Evolutionary conservation across 2,888 invertebrate genomes (phyloP).

Genomic region (Panzeria rudis): DNA sequence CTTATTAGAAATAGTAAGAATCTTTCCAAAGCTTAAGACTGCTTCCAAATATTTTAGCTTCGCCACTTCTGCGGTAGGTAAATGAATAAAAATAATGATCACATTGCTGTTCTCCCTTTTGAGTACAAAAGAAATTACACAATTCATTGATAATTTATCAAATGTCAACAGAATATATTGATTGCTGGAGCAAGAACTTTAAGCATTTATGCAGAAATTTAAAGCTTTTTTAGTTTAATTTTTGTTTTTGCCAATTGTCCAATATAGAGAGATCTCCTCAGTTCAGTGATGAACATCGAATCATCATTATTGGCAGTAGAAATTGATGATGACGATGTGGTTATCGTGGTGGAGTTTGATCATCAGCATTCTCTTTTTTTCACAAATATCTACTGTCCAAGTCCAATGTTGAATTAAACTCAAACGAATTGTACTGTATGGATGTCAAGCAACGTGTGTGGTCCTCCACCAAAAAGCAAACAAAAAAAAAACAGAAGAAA

Average conservation of each 20-base stretch:
- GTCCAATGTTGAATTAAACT: conserved; percentile 53
- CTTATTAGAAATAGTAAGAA: too few relatives aligned
- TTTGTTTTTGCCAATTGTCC: conserved; percentile 30
- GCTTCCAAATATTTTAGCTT: too few relatives aligned
- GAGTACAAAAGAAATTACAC: neutral
- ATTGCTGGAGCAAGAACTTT: conserved; percentile 22
- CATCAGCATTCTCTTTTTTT: conserved; percentile 23
- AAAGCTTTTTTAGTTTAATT: conserved; percentile 8
- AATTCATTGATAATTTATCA: conserved; percentile 67
- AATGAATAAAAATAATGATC: conserved; percentile 22
- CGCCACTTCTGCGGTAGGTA: conserved; percentile 50
- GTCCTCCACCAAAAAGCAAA: conserved; percentile 45
- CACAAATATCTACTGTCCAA: conserved; percentile 54
- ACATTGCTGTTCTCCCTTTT: neutral
- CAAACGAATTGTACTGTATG: conserved; percentile 29
- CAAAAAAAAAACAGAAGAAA: neutral
- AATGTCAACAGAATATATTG: conserved; percentile 46
- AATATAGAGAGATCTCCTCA: conserved; percentile 10
- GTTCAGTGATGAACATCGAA: conserved; percentile 49
- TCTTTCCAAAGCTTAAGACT: too few relatives aligned
- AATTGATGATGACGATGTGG: conserved; percentile 54
- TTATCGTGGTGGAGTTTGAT: conserved; percentile 39
- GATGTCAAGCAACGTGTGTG: conserved; percentile 66
- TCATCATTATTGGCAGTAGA: conserved; percentile 46
- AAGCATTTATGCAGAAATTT: conserved; percentile 45